Base-by-base conservation (phyloP, 2,113 vertebrate genomes). In the Leptocoma aspasia region DNA sequence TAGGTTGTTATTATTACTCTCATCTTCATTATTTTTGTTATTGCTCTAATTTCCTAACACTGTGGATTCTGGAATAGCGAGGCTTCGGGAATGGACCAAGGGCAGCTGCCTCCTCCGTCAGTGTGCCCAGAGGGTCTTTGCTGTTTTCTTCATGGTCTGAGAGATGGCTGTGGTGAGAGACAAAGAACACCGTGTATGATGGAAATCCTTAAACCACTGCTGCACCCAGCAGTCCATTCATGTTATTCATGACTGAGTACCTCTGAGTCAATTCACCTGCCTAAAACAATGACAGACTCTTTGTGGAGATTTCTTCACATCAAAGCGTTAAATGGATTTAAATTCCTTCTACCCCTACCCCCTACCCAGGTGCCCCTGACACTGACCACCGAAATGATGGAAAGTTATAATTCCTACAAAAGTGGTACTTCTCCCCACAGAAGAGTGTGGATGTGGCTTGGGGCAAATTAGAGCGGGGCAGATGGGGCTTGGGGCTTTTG, bases 21-120 rank as follows among this genome's bases (percentile, higher is more conserved):
- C 52, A 52, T n/a, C 27, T 37, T 77, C 44, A 14, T 27, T 30
- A 41, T n/a, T 37, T 21, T 47, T 39, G 15, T 11, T 49, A 37
- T n/a, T 45, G 18, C 3, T 60, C 4, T 57, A 52, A 39, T 42
- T 79, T 77, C 8, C 14, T 59, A 54, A 15, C 7, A 18, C 44
- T 24, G 7, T 56, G 98, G 97, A 88, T 95, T 76, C 27, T 98
- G 98, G 96, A 4, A 28, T 15, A 1, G 92, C 97, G 56, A 97
- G 92, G 35, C 97, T 98, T 1, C 94, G 94, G 0, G 95, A 98
- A 28, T 98, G 97, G 97, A 97, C 97, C 17, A 97, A 97, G 61
- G 97, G 97, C 18, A 92, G 95, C 39, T 98, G 97, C 37, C 97
- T 97, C 0, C 97, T 98, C 79, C 98, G 97, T 21, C 96, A 96